Conservation (phyloP, 2,888 invertebrate species). For the Himalopsyche anomala region DNA sequence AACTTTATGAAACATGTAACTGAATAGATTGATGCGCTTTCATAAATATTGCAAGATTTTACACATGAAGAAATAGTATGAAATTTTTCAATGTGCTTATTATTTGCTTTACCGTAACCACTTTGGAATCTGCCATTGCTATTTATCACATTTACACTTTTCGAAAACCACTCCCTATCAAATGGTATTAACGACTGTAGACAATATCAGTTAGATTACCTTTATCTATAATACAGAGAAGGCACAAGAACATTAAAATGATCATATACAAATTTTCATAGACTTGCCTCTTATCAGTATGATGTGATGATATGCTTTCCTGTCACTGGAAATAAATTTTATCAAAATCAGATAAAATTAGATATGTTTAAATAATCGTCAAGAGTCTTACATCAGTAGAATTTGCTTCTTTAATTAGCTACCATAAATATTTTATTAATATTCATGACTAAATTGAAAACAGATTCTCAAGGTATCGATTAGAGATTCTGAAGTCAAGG, state of each 20-base stretch:
- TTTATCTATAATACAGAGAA: conserved; percentile 67
- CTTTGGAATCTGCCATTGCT: conserved; percentile 63
- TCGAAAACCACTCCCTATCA: conserved; percentile 65
- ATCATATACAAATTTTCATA: background rate
- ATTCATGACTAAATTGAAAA: background rate
- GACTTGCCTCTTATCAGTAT: background rate
- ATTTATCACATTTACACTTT: conserved; percentile 49
- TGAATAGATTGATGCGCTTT: too few species aligned
- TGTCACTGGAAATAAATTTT: background rate
- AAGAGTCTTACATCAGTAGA: background rate
- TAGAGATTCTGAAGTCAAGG: too few species aligned
- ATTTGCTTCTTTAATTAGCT: background rate
- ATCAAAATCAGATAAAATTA: conserved; percentile 27
- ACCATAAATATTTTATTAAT: conserved; percentile 27
- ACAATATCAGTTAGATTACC: conserved; percentile 67
- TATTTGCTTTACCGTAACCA: conserved; percentile 58
- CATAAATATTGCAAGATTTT: too few species aligned
- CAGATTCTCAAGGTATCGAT: background rate
- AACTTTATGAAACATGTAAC: too few species aligned
- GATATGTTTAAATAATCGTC: background rate
- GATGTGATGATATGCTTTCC: background rate
- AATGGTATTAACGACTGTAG: conserved; percentile 47
- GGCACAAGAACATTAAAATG: conserved; percentile 64
- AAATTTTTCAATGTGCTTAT: background rate
- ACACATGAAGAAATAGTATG: too few species aligned